Evolutionary conservation across 2,888 invertebrate species (phyloP).

Genomic region (Drosophila maculinotata): DNA sequence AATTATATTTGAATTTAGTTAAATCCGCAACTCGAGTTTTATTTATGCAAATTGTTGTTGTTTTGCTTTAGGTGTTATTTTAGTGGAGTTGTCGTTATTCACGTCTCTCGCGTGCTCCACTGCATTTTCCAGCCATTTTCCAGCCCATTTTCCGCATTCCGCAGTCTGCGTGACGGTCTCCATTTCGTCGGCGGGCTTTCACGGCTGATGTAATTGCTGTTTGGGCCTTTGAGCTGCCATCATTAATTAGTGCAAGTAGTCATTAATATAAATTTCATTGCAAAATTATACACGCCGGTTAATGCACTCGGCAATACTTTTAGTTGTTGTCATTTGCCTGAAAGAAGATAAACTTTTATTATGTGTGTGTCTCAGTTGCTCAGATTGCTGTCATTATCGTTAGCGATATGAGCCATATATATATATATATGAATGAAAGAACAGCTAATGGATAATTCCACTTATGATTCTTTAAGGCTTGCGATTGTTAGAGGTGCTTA

Average conservation of each 20-base stretch:
- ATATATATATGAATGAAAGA: constrained; percentile 14
- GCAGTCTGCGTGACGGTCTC: constrained; percentile 64
- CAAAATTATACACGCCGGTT: constrained; percentile 61
- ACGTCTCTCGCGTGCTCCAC: constrained; percentile 51
- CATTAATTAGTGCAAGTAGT: constrained; percentile 65
- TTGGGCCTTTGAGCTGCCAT: constrained; percentile 25
- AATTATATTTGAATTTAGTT: constrained; percentile 55
- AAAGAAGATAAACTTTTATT: constrained; percentile 48
- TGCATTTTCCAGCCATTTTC: constrained; percentile 45
- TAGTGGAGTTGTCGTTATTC: constrained; percentile 36
- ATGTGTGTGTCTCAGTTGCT: constrained; percentile 35
- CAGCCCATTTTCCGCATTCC: constrained; percentile 46
- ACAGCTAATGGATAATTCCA: constrained; percentile 22
- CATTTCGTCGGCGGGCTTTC: constrained; percentile 40
- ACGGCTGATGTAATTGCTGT: constrained; percentile 46
- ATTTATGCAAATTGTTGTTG: constrained; percentile 43
- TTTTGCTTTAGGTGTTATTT: constrained; percentile 23
- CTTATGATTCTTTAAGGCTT: constrained; percentile 13
- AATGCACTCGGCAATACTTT: constrained; percentile 69
- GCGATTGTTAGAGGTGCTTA: neutral
- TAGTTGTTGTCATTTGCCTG: constrained; percentile 38
- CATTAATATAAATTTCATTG: constrained; percentile 75
- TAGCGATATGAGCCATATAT: constrained; percentile 36
- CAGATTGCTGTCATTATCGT: constrained; percentile 47
- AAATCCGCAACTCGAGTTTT: constrained; percentile 32